These are phyloP conservation scores for Xanthia icteritia DNA, from an alignment of 2,888 invertebrate species.

Conservation along the genomic window DNA sequence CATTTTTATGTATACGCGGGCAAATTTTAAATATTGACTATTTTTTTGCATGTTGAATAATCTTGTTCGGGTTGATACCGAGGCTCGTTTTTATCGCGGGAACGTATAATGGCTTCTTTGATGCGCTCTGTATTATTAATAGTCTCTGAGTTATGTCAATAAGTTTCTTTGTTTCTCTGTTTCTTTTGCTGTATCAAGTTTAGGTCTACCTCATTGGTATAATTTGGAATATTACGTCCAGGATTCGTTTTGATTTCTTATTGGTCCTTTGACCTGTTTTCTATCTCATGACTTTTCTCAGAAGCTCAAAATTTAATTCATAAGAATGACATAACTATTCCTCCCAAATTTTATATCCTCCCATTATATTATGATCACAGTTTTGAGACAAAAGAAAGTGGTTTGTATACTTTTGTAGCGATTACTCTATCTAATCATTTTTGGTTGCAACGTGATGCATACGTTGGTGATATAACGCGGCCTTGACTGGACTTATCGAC, in stretches of 20 bases:
- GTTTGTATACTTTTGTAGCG: conserved; percentile 58
- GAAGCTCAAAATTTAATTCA: background rate
- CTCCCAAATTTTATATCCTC: background rate
- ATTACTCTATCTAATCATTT: conserved; percentile 83
- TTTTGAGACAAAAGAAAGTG: conserved; percentile 53
- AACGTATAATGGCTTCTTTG: conserved; percentile 68
- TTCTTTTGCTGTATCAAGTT: conserved; percentile 53
- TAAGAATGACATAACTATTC: background rate
- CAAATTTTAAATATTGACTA: conserved; percentile 26
- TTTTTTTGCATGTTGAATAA: conserved; percentile 56
- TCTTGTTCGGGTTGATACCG: conserved; percentile 58
- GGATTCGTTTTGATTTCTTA: conserved; percentile 4
- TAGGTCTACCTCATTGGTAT: conserved; percentile 25
- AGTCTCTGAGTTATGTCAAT: conserved; percentile 56
- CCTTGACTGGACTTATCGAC: conserved; percentile 84
- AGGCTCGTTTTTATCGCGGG: conserved; percentile 67
- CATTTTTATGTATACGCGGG: conserved; percentile 12
- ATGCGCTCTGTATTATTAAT: conserved; percentile 63
- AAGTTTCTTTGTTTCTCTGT: conserved; percentile 65
- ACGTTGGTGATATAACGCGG: conserved; percentile 76
- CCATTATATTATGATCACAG: conserved; percentile 12
- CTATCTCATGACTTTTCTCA: background rate
- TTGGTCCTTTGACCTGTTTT: conserved; percentile 15
- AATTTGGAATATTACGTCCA: conserved; percentile 13
- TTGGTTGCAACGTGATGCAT: conserved; percentile 75